Base-by-base conservation (phyloP, 2,113 vertebrate genomes). In the Mormoops blainvillei region DNA sequence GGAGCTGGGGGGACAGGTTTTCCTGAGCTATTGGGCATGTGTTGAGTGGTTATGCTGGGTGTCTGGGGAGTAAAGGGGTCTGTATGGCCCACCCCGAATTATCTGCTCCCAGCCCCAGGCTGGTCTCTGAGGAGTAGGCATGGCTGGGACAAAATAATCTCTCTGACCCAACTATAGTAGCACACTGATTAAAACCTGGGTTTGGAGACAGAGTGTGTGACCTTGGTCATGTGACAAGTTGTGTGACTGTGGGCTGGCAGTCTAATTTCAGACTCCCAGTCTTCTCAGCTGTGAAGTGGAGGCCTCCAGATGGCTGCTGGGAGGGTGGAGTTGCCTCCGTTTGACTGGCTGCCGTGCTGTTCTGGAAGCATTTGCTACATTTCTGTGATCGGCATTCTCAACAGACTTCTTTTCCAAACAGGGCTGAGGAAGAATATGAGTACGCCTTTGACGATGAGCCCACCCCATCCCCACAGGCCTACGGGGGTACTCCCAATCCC, bases 401-500 rank as follows among this genome's bases (percentile, higher is more conserved):
- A 45, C 38, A 58, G 24, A 56, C 77, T 89, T 88, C 24, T 89
- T 28, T 50, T 36, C 38, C 48, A 6, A 41, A 2, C 95, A 99
- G 99, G 98, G 98, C 99, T 0, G 99, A 99, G 0, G 99, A 99
- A 50, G 99, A 99, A 22, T 99, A 99, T 4, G 99, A 99, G 95
- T 99, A 99, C 0, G 99, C 99, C 70, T 99, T 99, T 0, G 99
- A 99, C 0, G 99, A 99, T 0, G 99, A 99, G 88, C 99, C 99
- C 0, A 99, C 99, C 0, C 99, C 99, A 0, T 99, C 99, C 1
- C 99, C 99, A 0, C 99, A 99, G 96, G 99, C 99, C 31, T 99
- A 99, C 0, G 99, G 99, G 4, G 99, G 99, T 1, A 99, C 99
- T 0, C 99, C 99, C 13, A 99, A 99, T 94, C 99, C 99, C 0